A percentile compares a stretch with the other conserved stretches of the same genome.
phyloP scores from a whole-genome alignment of 1,140 invertebrate genomes.

The Teleogryllus occipitalis region DNA sequence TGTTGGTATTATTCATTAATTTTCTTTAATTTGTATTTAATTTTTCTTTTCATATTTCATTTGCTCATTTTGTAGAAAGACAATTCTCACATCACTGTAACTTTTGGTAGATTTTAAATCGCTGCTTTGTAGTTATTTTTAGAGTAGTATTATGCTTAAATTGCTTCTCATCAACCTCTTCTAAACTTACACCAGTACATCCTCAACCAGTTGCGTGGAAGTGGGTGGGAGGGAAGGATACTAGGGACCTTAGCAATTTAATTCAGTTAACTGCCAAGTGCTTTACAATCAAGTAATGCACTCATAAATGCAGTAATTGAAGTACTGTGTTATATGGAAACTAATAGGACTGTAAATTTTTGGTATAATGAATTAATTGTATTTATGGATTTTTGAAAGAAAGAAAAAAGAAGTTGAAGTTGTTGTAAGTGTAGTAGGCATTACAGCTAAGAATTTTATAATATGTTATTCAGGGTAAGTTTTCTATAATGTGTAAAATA shows the following conservation, averaged over 20 bases:
- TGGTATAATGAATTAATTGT: too few species aligned
- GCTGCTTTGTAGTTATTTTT: conserved; percentile 17
- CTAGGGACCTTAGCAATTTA: background rate
- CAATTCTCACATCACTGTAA: conserved; percentile 22
- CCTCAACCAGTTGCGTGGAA: background rate
- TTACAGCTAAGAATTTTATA: too few species aligned
- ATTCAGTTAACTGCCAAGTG: too few species aligned
- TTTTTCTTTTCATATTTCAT: conserved; percentile 18
- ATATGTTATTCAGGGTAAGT: too few species aligned
- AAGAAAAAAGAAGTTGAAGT: too few species aligned
- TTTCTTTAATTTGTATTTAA: conserved; percentile 10
- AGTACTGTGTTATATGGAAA: too few species aligned
- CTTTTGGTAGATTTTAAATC: conserved; percentile 23
- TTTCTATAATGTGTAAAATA: too few species aligned
- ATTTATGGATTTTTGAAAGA: too few species aligned
- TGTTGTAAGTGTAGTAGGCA: too few species aligned
- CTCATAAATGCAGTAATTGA: too few species aligned
- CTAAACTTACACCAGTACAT: conserved; percentile 12
- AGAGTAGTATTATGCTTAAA: conserved; percentile 13
- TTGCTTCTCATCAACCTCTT: conserved; percentile 8
- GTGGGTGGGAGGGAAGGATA: background rate
- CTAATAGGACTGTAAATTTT: too few species aligned
- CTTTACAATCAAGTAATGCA: too few species aligned
- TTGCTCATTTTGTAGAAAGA: conserved; percentile 11
- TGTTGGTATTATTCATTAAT: conserved; percentile 9